phyloP scores from a whole-genome alignment of 2,797 vertebrate genomes.

The Sebastes nivosus region DNA sequence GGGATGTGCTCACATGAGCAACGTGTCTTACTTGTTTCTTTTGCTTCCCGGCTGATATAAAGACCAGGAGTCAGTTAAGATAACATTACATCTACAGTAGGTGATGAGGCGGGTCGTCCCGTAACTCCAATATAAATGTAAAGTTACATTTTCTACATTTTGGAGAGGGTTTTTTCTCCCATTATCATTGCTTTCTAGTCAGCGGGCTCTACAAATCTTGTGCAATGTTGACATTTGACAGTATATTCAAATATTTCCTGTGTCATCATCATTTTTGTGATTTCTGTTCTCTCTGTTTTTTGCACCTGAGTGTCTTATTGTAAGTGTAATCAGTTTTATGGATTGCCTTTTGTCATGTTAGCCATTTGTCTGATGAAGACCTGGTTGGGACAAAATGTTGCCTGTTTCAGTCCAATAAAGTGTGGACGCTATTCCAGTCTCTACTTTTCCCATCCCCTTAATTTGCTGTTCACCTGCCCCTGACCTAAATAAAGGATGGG shows the following conservation, averaged over 20 bases:
- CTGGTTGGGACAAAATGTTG: not conserved
- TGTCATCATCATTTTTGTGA: not conserved
- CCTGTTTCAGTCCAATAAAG: not conserved
- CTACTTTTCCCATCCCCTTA: not conserved
- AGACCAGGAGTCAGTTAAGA: no score
- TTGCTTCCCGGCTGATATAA: no score
- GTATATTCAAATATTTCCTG: not conserved
- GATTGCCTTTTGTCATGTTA: not conserved
- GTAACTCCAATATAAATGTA: not conserved
- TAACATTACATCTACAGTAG: no score
- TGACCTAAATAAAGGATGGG: conserved; percentile 27
- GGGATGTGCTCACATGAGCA: no score
- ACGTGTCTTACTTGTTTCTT: no score
- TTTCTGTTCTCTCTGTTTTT: not conserved
- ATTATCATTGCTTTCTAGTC: not conserved
- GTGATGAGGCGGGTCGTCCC: no score
- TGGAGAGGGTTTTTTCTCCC: not conserved
- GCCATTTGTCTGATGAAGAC: not conserved
- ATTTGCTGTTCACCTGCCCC: not conserved
- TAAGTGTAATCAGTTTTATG: not conserved
- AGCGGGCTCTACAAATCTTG: not conserved
- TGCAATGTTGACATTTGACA: not conserved
- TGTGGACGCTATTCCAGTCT: not conserved
- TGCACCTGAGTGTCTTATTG: not conserved
- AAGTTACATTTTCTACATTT: not conserved